Evolutionary conservation across 2,888 invertebrate species (phyloP), one percentile per base, ranked within the genome.

Genomic region (Dermolepida albohirtum): DNA sequence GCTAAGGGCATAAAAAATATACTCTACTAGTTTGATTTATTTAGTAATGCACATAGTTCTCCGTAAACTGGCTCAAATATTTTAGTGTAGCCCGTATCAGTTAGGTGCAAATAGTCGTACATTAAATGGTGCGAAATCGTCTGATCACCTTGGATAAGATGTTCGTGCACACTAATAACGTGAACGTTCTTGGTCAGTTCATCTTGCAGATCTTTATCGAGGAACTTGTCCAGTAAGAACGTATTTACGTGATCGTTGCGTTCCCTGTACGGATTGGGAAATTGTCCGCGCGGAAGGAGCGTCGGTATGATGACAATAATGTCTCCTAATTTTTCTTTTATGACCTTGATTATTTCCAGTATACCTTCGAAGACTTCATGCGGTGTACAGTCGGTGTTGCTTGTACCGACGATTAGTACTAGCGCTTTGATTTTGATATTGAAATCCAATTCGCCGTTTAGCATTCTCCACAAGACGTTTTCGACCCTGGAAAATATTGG

Each of bases 71-170:
- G 86, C 66, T 83, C 84, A 77, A 89, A 89, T 12, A 86, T 85
- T 80, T 89, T 89, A 67, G 84, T 82, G 78, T 91, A 91, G 0
- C 89, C 91, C 41, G 84, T 80, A 73, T 87, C 86, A 1, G 90
- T 89, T 34, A 90, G 81, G 79, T 91, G 91, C 10, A 90, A 83
- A 79, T 89, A 91, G 80, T 92, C 91, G 77, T 88, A 87, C 88
- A 91, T 87, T 74, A 91, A 87, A 68, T 86, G 85, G 74, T 88
- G 88, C 57, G 87, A 87, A 66, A 91, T 89, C 4, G 84, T 84
- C 14, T 88, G 86, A 77, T 86, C 86, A 17, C 84, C 82, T 73
- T 85, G 85, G 0, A 83, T 77, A 7, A 84, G 80, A 67, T 82
- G 78, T 12, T 82, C 81, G 67, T 84, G 80, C 17, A 84, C 82